Conservation (phyloP, 2,113 vertebrate species). For the Mirza zaza region DNA sequence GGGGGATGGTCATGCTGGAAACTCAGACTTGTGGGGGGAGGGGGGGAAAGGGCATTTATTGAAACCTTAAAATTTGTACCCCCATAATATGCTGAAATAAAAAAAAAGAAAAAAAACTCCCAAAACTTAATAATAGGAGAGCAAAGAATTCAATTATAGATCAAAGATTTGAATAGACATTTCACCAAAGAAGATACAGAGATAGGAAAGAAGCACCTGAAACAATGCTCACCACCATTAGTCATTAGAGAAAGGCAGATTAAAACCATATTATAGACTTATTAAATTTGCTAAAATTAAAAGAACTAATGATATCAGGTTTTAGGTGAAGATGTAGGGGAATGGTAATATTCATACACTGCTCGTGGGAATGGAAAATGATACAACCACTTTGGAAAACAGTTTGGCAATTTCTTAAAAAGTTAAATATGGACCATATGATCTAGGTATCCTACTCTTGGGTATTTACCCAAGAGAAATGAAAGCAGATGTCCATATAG, state of each 20-base stretch:
- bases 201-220: background rate
- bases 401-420: background rate
- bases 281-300: background rate
- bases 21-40: no score
- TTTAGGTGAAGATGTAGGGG: background rate
- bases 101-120: background rate
- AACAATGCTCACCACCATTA: background rate
- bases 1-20: no score
- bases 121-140: background rate
- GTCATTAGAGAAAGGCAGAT: background rate
- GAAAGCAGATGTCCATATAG: background rate
- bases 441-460: background rate
- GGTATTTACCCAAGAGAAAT: background rate
- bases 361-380: background rate
- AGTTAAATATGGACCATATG: background rate
- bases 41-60: no score
- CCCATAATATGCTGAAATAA: no score
- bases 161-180: background rate
- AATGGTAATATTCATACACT: background rate
- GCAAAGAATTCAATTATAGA: background rate
- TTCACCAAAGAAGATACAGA: background rate
- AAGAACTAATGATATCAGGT: background rate
- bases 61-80: no score
- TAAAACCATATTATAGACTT: background rate
- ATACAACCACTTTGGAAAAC: background rate